These are phyloP conservation scores for Nudaria mundana DNA, from an alignment of 2,888 invertebrate species.

Conservation along the genomic window DNA sequence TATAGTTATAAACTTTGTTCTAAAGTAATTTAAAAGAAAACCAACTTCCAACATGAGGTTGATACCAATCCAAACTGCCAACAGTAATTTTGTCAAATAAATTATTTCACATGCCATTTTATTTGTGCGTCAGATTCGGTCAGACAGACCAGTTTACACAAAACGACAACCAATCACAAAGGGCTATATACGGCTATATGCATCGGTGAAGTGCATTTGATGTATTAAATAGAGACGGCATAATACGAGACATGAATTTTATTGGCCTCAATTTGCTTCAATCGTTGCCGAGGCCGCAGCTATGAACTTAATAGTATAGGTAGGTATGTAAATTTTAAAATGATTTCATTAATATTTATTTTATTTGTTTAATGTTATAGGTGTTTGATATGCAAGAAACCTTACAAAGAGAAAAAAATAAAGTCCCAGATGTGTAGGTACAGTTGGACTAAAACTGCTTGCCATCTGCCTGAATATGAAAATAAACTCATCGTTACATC, in stretches of 20 bases:
- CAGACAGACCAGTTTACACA: constrained; percentile 41
- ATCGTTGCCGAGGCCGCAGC: constrained; percentile 19
- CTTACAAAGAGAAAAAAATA: too few species aligned
- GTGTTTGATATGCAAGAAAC: too few species aligned
- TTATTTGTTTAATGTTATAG: too few species aligned
- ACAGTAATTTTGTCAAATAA: constrained; percentile 11
- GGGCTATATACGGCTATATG: constrained; percentile 44
- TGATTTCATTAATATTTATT: neutral
- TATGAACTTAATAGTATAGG: constrained; percentile 19
- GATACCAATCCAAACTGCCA: too few species aligned
- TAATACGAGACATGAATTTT: constrained; percentile 68
- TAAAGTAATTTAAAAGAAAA: too few species aligned
- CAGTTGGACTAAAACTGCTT: too few species aligned
- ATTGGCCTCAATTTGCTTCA: constrained; percentile 54
- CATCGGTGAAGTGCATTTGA: constrained; percentile 55
- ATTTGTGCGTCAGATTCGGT: constrained; percentile 15
- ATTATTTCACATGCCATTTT: constrained; percentile 11
- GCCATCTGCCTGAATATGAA: too few species aligned
- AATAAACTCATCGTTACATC: too few species aligned
- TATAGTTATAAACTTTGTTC: too few species aligned
- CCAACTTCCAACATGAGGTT: too few species aligned
- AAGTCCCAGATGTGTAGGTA: too few species aligned
- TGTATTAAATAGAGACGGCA: constrained; percentile 57
- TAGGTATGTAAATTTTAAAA: neutral
- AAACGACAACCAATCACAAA: constrained; percentile 37